Evolutionary conservation across 2,888 invertebrate species (phyloP).

Genomic region (Oscheius sp.): DNA sequence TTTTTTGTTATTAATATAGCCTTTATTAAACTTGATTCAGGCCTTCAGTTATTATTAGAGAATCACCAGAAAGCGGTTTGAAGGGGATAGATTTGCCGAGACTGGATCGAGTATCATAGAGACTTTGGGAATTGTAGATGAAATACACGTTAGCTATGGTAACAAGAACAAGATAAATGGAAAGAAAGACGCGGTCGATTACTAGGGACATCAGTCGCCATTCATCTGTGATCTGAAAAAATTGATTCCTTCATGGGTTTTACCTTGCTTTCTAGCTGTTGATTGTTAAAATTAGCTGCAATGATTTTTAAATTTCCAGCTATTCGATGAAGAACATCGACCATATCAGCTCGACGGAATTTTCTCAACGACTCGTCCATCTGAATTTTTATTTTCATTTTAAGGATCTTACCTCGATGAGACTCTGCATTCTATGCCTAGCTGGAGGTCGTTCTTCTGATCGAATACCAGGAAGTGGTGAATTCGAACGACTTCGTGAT

Average conservation of each 20-base stretch:
- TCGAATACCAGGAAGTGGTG: conserved; percentile 1
- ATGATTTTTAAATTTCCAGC: conserved; percentile 53
- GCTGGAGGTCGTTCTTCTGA: not conserved
- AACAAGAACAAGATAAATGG: conserved; percentile 47
- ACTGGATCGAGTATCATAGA: conserved; percentile 46
- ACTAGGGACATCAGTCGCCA: conserved; percentile 58
- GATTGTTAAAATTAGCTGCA: conserved; percentile 54
- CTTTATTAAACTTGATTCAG: conserved; percentile 22
- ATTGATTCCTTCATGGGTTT: not conserved
- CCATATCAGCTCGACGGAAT: conserved; percentile 44
- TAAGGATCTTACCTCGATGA: conserved; percentile 16
- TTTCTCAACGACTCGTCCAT: conserved; percentile 51
- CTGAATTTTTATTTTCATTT: conserved; percentile 29
- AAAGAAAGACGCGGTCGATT: conserved; percentile 52
- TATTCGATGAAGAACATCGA: conserved; percentile 48
- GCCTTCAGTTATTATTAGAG: conserved; percentile 32
- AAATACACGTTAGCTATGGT: conserved; percentile 44
- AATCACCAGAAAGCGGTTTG: conserved; percentile 50
- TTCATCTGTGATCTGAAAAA: conserved; percentile 53
- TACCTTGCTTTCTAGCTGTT: conserved; percentile 52
- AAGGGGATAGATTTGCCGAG: conserved; percentile 39
- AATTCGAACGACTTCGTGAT: not conserved
- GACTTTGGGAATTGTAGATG: conserved; percentile 42
- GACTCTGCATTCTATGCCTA: conserved; percentile 1
- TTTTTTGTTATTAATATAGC: not conserved